Evolutionary conservation across 2,797 vertebrate species (phyloP).

Genomic region (Emys orbicularis): DNA sequence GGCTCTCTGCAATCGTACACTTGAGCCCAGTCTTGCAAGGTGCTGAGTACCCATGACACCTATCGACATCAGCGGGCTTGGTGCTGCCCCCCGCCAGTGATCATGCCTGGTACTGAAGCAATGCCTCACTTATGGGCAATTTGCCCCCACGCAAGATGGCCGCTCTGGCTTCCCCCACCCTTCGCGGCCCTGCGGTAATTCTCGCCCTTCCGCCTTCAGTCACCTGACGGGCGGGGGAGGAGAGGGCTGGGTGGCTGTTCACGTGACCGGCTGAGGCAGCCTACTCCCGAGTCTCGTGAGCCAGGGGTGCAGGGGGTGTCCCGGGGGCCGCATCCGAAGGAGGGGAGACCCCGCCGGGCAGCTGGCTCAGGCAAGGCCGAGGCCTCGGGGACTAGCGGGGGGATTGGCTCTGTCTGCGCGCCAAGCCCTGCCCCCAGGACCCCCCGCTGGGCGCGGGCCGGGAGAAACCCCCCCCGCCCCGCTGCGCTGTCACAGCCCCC

Average conservation of each 20-base stretch:
- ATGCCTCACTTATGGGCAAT: not conserved
- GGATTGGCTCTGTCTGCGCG: not conserved
- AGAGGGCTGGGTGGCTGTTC: not conserved
- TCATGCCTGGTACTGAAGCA: too few species aligned
- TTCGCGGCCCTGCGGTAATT: fast-evolving
- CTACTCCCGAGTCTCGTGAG: conserved; percentile 10
- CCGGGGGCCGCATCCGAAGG: not conserved
- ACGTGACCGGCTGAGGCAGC: conserved; percentile 45
- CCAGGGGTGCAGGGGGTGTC: not conserved
- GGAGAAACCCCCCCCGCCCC: not conserved
- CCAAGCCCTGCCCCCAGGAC: not conserved
- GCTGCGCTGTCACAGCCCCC: not conserved
- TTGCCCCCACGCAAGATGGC: not conserved
- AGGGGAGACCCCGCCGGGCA: not conserved
- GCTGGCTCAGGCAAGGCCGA: conserved; percentile 4
- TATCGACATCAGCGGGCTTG: not conserved
- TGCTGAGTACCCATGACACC: not conserved
- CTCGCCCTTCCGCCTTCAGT: fast-evolving
- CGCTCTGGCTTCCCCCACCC: fast-evolving
- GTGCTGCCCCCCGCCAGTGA: too few species aligned
- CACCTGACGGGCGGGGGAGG: not conserved
- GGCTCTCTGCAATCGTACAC: too few species aligned
- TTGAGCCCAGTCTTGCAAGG: not conserved
- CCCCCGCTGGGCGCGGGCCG: not conserved
- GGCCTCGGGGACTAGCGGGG: conserved; percentile 31